Evolutionary conservation across 2,888 invertebrate species (phyloP), one percentile per base, ranked within the genome.

Genomic region (Dasysyrphus tricinctus): DNA sequence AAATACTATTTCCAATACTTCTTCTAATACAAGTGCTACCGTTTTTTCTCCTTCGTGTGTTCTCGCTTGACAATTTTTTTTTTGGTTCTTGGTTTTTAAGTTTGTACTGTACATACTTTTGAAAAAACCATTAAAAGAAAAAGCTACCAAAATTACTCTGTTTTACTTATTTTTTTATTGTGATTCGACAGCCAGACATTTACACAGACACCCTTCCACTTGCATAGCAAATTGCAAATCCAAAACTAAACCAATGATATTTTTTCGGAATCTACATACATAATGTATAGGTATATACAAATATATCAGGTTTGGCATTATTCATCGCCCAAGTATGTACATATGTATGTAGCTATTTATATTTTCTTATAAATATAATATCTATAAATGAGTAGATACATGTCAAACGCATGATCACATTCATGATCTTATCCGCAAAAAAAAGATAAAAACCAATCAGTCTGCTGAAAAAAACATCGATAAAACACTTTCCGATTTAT

Each of bases 401-500:
- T 24, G 24, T 24, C 1, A 51, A 59, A 63, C 29, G 49, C 70
- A 79, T 54, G 63, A 80, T 67, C 75, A 32, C 19, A 49, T n/a
- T n/a, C 70, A 78, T 72, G 4, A 39, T 39, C 12, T 49, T 54
- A 56, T 8, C 29, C 32, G 19, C 19, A 16, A 56, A 56, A 56
- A 57, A 37, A 11, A 19, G 12, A 49, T 72, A 39, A 72, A 49
- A 59, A 72, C 69, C 80, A 77, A 78, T 63, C 77, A 61, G 85
- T 78, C 81, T 80, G 59, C 44, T 57, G 63, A 81, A 80, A 75
- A 77, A 37, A 51, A 69, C 51, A 63, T 59, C 54, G 42, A 24
- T 67, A 67, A 56, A 81, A 54, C 59, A 74, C 77, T 77, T 74
- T 77, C 77, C 77, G 80, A 80, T 70, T 85, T 76, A 77, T 57